Percentiles rank a stretch among this genome's conserved stretches.
phyloP scores from a whole-genome alignment of 2,888 invertebrate species.

The Aelia acuminata region DNA sequence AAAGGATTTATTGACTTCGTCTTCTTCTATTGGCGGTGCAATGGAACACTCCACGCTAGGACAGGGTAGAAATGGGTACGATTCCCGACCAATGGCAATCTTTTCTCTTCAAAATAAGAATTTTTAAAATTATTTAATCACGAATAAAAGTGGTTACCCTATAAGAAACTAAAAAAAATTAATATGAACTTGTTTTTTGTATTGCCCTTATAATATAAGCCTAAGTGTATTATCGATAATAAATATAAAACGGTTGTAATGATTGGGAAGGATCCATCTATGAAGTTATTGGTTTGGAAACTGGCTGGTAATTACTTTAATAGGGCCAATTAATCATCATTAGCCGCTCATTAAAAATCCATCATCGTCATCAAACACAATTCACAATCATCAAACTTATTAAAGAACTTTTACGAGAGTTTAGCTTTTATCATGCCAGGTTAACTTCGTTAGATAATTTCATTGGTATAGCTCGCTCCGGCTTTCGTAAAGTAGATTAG shows the following conservation, averaged over 20 bases:
- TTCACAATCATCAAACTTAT: constrained; percentile 1
- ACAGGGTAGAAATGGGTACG: too few species aligned
- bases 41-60: too few species aligned
- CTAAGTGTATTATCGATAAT: too few species aligned
- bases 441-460: not conserved
- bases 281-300: not conserved
- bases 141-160: too few species aligned
- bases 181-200: too few species aligned
- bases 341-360: constrained; percentile 32
- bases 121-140: too few species aligned
- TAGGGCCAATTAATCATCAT: constrained; percentile 24
- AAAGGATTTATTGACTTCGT: too few species aligned
- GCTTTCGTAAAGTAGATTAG: not conserved
- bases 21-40: too few species aligned
- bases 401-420: not conserved
- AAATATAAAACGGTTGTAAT: not conserved
- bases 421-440: not conserved
- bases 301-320: constrained; percentile 37
- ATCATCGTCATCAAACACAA: constrained; percentile 7
- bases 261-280: not conserved
- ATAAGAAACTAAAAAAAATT: too few species aligned
- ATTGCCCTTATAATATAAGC: too few species aligned
- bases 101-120: too few species aligned
- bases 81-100: too few species aligned
- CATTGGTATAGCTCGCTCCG: not conserved